Evolutionary conservation across 2,888 invertebrate genomes (phyloP).

Genomic region (Cistogaster globosa): DNA sequence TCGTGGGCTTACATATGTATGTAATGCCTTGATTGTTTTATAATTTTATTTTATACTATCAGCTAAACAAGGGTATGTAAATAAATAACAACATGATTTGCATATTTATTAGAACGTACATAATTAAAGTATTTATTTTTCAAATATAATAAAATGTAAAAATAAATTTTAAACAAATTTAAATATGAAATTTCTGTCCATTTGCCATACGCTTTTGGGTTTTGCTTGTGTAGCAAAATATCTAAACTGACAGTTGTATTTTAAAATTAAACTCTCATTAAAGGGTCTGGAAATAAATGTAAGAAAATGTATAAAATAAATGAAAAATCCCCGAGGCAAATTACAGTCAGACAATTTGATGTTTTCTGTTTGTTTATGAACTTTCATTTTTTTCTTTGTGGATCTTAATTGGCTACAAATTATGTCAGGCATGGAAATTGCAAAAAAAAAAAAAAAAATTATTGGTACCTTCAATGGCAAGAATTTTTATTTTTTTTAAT

Average conservation of each 20-base stretch:
- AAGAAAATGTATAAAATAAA: neutral
- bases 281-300: conserved; percentile 30
- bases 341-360: conserved; percentile 51
- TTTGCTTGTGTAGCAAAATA: neutral
- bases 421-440: no score
- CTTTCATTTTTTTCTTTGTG: neutral
- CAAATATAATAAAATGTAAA: no score
- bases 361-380: conserved; percentile 2
- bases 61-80: conserved; percentile 33
- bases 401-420: no score
- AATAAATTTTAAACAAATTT: no score
- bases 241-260: conserved; percentile 57
- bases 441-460: no score
- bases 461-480: no score
- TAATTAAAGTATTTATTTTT: conserved; percentile 9
- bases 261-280: conserved; percentile 63
- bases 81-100: conserved; percentile 49
- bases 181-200: no score
- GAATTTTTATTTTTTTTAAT: no score
- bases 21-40: conserved; percentile 26
- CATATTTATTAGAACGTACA: conserved; percentile 36
- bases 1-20: no score
- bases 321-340: conserved; percentile 13
- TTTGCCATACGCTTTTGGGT: no score
- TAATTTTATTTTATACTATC: conserved; percentile 6